Conservation (phyloP, 2,797 vertebrate species). For the Anniella stebbinsi region DNA sequence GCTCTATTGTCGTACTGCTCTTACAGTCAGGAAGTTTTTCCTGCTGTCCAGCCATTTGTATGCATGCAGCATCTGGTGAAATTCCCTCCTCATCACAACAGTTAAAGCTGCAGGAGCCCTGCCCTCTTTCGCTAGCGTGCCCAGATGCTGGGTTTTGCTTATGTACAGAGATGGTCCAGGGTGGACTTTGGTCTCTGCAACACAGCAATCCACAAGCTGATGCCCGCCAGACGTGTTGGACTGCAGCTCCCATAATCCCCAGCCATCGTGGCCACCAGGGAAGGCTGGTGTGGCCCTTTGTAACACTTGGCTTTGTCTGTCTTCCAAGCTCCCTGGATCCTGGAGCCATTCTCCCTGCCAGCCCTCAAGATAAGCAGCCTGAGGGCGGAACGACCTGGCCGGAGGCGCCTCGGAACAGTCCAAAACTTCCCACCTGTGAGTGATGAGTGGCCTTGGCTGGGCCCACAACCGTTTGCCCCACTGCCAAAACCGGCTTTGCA, state of each 20-base stretch:
- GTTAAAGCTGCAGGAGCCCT: too few species aligned
- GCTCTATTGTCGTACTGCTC: too few species aligned
- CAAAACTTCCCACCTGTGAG: too few species aligned
- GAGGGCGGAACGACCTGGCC: neutral
- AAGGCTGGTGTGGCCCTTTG: neutral
- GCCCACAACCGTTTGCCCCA: fast-evolving
- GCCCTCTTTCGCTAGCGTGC: too few species aligned
- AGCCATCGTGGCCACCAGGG: too few species aligned
- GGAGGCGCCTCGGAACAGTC: neutral
- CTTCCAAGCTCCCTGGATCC: neutral
- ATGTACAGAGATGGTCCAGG: neutral
- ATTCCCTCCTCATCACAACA: too few species aligned
- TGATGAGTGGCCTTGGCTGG: neutral
- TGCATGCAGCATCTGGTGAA: too few species aligned
- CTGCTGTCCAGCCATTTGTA: too few species aligned
- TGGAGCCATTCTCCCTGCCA: neutral
- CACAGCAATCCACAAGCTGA: too few species aligned
- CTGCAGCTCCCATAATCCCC: too few species aligned
- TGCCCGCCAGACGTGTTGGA: too few species aligned
- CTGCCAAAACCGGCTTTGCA: neutral
- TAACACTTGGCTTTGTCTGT: neutral
- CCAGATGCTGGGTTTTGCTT: neutral
- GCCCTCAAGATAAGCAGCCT: neutral
- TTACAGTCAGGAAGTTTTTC: too few species aligned
- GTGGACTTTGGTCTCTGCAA: neutral